Percentiles rank a stretch among this genome's conserved stretches.
Evolutionary conservation across 92 coral and sea anemone genomes (phyloP).

Genomic region (Paramuricea clavata): DNA sequence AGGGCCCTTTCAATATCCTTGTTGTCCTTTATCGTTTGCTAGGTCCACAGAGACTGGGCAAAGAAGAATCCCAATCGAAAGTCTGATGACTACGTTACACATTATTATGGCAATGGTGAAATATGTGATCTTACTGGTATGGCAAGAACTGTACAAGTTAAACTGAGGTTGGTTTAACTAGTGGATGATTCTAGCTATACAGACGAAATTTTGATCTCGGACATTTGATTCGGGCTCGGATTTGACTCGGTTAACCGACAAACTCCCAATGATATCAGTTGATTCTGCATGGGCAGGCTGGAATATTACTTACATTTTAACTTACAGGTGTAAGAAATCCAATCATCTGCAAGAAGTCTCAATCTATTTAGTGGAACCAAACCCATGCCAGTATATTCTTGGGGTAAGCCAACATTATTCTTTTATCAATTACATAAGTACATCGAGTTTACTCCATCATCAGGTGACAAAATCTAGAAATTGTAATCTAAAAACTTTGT

Average conservation of each 20-base stretch:
- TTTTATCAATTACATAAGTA: not conserved
- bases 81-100: slow-evolving; percentile 73
- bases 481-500: too few relatives aligned
- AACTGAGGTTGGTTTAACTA: slow-evolving; percentile 77
- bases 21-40: slow-evolving; percentile 18
- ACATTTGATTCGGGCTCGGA: too few relatives aligned
- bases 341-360: slow-evolving; percentile 92
- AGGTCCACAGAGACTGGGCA: slow-evolving; percentile 90
- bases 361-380: slow-evolving; percentile 87
- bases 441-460: too few relatives aligned
- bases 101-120: slow-evolving; percentile 91
- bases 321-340: slow-evolving; percentile 88
- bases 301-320: not conserved
- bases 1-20: too few relatives aligned
- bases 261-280: too few relatives aligned
- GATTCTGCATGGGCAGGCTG: too few relatives aligned
- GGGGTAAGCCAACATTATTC: slow-evolving; percentile 67
- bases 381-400: slow-evolving; percentile 87
- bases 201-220: too few relatives aligned
- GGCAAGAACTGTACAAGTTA: slow-evolving; percentile 91
- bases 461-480: too few relatives aligned
- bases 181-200: too few relatives aligned
- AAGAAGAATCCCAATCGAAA: slow-evolving; percentile 60
- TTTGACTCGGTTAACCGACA: too few relatives aligned
- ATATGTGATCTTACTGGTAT: slow-evolving; percentile 86